A percentile compares a stretch with the other conserved stretches of the same genome.
These are phyloP conservation scores for Cherax quadricarinatus DNA, from an alignment of 1,140 invertebrate species.

Conservation along the genomic window DNA sequence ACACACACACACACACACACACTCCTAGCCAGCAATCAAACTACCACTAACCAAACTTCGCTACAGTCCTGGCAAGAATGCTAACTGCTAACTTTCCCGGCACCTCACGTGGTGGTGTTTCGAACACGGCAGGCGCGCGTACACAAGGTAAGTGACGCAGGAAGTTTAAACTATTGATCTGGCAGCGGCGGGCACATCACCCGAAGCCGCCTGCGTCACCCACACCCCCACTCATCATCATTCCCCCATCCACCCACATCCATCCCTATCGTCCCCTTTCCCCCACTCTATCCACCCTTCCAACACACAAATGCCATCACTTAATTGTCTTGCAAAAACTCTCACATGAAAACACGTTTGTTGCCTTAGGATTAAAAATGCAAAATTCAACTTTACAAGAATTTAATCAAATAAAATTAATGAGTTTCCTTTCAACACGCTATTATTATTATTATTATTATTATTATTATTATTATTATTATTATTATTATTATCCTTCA, in stretches of 20 bases:
- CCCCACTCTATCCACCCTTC: neutral
- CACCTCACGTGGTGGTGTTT: neutral
- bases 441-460: too few species aligned
- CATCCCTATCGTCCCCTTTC: neutral
- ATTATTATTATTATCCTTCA: too few species aligned
- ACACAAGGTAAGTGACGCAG: neutral
- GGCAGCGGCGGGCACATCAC: neutral
- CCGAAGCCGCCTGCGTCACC: neutral
- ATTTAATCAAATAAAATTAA: too few species aligned
- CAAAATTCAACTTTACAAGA: neutral
- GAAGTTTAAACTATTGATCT: slow-evolving; percentile 13
- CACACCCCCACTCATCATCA: neutral
- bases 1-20: too few species aligned
- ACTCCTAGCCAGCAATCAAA: too few species aligned
- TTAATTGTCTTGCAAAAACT: neutral
- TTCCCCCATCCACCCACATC: neutral
- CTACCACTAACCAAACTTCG: too few species aligned
- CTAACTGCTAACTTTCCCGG: too few species aligned
- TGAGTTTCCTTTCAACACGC: too few species aligned
- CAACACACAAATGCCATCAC: too few species aligned
- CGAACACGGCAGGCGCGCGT: neutral
- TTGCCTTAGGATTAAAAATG: neutral
- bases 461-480: too few species aligned
- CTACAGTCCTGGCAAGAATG: too few species aligned
- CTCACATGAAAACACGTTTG: neutral